Evolutionary conservation across 2,888 invertebrate genomes (phyloP).

Genomic region (Physocephala rufipes): DNA sequence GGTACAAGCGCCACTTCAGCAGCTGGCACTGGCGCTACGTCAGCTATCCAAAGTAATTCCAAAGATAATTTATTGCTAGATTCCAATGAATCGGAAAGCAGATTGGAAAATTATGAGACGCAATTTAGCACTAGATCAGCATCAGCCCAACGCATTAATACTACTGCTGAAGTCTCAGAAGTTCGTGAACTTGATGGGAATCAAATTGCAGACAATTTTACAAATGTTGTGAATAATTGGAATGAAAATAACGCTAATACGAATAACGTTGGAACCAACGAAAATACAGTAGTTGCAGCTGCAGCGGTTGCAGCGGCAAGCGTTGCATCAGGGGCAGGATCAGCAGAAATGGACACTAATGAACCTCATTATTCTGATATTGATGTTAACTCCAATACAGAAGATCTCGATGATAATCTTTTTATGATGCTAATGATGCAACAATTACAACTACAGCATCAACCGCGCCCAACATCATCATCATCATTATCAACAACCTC

Average conservation of each 20-base stretch:
- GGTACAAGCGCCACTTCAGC: no score
- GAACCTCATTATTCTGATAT: constrained; percentile 42
- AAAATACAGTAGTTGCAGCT: no score
- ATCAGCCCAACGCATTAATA: no score
- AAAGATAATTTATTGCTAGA: constrained; percentile 52
- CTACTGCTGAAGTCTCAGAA: constrained; percentile 15
- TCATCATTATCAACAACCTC: constrained; percentile 47
- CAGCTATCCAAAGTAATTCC: constrained; percentile 43
- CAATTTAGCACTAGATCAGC: constrained; percentile 34
- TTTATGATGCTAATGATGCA: constrained; percentile 51
- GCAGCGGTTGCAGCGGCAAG: not conserved
- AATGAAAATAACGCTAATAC: not conserved
- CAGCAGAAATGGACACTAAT: constrained; percentile 11
- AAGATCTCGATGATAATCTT: constrained; percentile 48
- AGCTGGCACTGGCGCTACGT: no score
- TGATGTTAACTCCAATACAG: constrained; percentile 43
- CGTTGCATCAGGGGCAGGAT: no score
- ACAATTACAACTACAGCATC: constrained; percentile 52
- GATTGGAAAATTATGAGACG: constrained; percentile 41
- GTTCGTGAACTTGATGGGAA: not conserved
- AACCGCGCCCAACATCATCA: constrained; percentile 50
- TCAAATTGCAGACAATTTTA: not conserved
- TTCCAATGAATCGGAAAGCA: constrained; percentile 49
- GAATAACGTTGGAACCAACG: not conserved
- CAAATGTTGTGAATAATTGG: not conserved